phyloP scores from a whole-genome alignment of 2,113 vertebrate species.

The Tetrao urogallus region DNA sequence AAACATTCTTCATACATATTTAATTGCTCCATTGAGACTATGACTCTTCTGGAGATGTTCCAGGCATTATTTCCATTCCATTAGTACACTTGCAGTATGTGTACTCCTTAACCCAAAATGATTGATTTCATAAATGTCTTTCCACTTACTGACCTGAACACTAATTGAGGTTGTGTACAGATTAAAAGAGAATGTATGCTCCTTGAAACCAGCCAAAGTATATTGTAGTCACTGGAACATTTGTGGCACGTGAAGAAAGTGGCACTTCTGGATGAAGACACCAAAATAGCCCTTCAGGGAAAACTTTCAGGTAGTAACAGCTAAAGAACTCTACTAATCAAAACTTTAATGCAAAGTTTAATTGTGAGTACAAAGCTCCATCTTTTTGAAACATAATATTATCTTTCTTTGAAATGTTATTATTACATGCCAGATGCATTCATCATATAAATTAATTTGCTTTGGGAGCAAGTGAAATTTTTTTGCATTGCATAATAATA shows the following conservation, averaged over 20 bases:
- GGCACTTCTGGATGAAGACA: background rate
- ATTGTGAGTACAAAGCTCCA: background rate
- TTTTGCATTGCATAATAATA: slow-evolving; percentile 5
- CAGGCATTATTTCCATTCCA: slow-evolving; percentile 83
- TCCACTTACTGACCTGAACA: slow-evolving; percentile 76
- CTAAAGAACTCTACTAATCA: background rate
- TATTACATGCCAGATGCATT: background rate
- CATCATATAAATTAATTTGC: slow-evolving; percentile 23
- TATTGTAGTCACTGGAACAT: slow-evolving; percentile 47
- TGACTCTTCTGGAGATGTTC: slow-evolving; percentile 76
- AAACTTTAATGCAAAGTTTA: background rate
- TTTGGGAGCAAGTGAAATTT: background rate
- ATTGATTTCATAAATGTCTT: slow-evolving; percentile 82
- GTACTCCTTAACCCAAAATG: slow-evolving; percentile 79
- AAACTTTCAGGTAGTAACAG: background rate
- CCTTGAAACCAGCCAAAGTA: slow-evolving; percentile 71
- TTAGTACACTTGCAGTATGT: slow-evolving; percentile 76
- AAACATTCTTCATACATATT: slow-evolving; percentile 83
- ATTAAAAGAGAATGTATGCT: slow-evolving; percentile 72
- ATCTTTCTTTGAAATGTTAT: slow-evolving; percentile 29
- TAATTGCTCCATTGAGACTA: slow-evolving; percentile 79
- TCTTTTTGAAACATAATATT: slow-evolving; percentile 2
- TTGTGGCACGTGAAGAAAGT: slow-evolving; percentile 28
- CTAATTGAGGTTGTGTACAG: slow-evolving; percentile 78
- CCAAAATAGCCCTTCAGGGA: background rate